A percentile compares a stretch with the other conserved stretches of the same genome.
Conservation (phyloP, 2,888 invertebrate genomes). For the Cataglyphis cursor region DNA sequence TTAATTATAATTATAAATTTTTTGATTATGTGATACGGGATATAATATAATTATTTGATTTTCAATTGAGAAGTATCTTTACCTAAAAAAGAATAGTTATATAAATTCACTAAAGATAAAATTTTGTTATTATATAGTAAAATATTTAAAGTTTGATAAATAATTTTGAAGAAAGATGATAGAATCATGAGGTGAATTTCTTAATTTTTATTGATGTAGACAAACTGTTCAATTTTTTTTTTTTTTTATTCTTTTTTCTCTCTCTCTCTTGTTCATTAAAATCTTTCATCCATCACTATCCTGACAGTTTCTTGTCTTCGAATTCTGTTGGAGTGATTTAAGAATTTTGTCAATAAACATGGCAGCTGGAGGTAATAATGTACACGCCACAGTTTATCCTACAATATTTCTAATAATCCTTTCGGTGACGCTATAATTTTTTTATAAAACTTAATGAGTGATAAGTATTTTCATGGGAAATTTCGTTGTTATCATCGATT, state of each 20-base stretch:
- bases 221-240: conserved; percentile 62
- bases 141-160: conserved; percentile 1
- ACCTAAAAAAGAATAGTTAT: background rate
- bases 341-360: conserved; percentile 49
- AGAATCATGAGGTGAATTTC: background rate
- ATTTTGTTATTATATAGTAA: background rate
- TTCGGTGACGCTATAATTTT: background rate
- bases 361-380: conserved; percentile 18
- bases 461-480: conserved; percentile 10
- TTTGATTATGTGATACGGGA: background rate
- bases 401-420: background rate
- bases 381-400: background rate
- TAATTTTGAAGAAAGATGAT: background rate
- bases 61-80: background rate
- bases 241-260: conserved; percentile 14
- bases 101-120: background rate
- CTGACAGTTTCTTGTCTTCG: conserved; percentile 17
- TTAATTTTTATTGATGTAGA: background rate
- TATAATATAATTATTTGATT: background rate
- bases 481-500: conserved; percentile 37
- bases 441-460: conserved; percentile 43
- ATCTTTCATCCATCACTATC: conserved; percentile 62
- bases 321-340: conserved; percentile 53
- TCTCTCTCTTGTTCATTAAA: conserved; percentile 39
- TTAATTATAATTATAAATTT: background rate